Conservation (phyloP, 2,113 vertebrate species). For the Microcebus griseorufus region DNA sequence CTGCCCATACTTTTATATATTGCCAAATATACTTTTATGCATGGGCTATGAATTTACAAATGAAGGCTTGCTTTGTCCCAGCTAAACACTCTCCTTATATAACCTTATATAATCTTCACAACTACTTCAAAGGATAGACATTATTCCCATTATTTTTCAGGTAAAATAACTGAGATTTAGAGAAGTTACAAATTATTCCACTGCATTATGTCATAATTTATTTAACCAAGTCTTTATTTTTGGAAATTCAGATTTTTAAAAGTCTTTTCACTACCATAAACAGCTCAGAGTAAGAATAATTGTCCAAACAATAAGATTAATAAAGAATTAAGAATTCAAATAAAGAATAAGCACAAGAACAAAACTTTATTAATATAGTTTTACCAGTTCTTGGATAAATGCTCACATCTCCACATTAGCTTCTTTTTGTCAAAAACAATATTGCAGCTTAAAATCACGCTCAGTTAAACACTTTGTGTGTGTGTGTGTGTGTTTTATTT, state of each 20-base stretch:
- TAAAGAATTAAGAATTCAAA: background rate
- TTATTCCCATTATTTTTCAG: background rate
- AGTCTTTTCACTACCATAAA: background rate
- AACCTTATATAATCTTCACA: background rate
- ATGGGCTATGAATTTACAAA: background rate
- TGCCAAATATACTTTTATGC: background rate
- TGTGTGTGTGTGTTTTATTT: background rate
- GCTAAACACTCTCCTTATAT: background rate
- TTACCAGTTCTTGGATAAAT: background rate
- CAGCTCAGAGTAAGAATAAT: background rate
- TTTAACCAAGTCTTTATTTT: background rate
- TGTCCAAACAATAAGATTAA: background rate
- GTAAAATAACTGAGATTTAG: background rate
- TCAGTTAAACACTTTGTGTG: background rate
- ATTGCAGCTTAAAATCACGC: background rate
- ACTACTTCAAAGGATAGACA: background rate
- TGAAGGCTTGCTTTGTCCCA: background rate
- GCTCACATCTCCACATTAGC: background rate
- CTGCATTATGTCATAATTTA: background rate
- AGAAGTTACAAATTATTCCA: background rate
- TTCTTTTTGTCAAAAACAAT: background rate
- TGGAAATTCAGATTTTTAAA: background rate
- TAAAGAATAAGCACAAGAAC: background rate
- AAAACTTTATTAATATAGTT: background rate
- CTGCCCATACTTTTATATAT: background rate